Evolutionary conservation across 2,113 vertebrate species (phyloP).

Genomic region (Ondatra zibethicus): DNA sequence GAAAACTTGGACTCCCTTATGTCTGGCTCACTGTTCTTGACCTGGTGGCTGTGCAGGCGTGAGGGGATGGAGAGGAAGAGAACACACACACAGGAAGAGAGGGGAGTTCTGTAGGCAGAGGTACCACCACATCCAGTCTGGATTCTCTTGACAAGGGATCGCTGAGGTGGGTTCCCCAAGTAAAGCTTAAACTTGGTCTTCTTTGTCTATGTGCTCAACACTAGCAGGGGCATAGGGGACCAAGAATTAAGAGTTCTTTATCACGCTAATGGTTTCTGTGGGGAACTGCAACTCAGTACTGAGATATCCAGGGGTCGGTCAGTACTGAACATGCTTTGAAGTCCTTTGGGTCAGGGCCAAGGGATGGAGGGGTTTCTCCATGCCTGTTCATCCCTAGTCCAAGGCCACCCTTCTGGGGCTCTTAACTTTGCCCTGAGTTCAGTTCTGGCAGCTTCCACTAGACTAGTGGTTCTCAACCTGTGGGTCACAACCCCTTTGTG

Average conservation of each 20-base stretch:
- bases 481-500: neutral
- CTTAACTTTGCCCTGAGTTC: too few relatives aligned
- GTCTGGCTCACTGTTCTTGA: neutral
- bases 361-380: neutral
- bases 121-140: neutral
- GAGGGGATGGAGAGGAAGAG: neutral
- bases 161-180: neutral
- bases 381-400: rapidly evolving
- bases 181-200: neutral
- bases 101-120: neutral
- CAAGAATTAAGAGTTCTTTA: neutral
- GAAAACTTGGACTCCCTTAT: neutral
- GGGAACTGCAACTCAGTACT: neutral
- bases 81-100: neutral
- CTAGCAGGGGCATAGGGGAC: neutral
- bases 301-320: neutral
- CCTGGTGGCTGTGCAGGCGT: too few relatives aligned
- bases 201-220: neutral
- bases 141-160: neutral
- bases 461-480: neutral
- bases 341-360: rapidly evolving
- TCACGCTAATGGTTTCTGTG: neutral
- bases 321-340: rapidly evolving
- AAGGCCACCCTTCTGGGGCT: too few relatives aligned
- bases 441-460: neutral